Percentiles rank a stretch among this genome's conserved stretches.
These are phyloP conservation scores for Proteles cristata DNA, from an alignment of 2,113 vertebrate genomes.

Conservation along the genomic window DNA sequence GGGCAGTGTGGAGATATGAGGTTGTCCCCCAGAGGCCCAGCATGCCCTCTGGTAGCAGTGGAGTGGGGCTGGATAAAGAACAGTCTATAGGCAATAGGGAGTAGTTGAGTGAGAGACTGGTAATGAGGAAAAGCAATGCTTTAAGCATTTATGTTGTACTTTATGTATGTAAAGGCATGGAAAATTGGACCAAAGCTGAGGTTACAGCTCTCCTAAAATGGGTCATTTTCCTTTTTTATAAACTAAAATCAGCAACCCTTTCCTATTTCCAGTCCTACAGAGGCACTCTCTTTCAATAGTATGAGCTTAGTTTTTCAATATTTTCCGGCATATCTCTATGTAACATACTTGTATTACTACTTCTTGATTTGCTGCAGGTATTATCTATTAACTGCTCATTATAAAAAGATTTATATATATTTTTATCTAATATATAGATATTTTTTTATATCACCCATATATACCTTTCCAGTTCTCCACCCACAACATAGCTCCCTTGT, in stretches of 20 bases:
- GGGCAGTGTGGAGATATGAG: too few species aligned
- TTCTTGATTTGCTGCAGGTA: neutral
- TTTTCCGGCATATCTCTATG: neutral
- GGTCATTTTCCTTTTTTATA: neutral
- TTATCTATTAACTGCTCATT: neutral
- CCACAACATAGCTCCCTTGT: neutral
- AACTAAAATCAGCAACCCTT: neutral
- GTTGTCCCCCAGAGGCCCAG: too few species aligned
- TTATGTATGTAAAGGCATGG: neutral
- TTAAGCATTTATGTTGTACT: neutral
- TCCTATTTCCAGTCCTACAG: neutral
- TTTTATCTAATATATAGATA: too few species aligned
- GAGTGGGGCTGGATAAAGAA: neutral
- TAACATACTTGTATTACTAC: neutral
- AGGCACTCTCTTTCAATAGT: neutral
- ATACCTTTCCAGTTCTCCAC: neutral
- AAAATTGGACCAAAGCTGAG: neutral
- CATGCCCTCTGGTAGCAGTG: accelerated
- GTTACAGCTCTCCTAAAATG: neutral
- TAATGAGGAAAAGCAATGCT: neutral
- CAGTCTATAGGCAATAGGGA: neutral
- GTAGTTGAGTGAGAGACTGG: neutral
- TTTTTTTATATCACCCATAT: neutral
- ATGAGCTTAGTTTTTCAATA: neutral
- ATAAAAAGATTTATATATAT: neutral